These are phyloP conservation scores for Neria commutata DNA, from an alignment of 2,888 invertebrate species.

Conservation along the genomic window DNA sequence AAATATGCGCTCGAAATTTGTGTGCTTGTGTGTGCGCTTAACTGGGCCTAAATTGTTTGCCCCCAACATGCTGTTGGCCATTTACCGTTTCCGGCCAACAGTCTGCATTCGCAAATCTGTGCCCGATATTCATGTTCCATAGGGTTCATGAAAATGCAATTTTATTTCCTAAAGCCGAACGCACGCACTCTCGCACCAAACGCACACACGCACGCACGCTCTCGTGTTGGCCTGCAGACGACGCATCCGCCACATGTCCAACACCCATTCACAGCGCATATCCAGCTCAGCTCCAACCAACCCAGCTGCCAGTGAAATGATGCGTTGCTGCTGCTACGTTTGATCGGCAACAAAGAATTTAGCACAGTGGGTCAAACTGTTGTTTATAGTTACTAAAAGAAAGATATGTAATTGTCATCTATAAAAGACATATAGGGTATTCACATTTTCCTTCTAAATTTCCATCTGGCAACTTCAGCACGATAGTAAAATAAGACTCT, in stretches of 20 bases:
- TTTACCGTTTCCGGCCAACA: not conserved
- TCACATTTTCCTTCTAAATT: no score
- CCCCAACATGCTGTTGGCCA: not conserved
- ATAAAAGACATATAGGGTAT: no score
- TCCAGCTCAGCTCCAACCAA: no score
- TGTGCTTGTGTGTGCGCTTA: slow-evolving; percentile 4
- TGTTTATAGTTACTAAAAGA: no score
- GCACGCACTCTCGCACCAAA: slow-evolving; percentile 15
- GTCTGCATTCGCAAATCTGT: slow-evolving; percentile 43
- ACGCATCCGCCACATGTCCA: no score
- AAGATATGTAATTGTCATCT: no score
- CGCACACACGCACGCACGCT: not conserved
- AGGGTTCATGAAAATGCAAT: slow-evolving; percentile 60
- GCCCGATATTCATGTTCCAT: slow-evolving; percentile 28
- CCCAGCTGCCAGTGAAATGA: not conserved
- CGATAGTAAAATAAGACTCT: no score
- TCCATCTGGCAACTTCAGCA: no score
- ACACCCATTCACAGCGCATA: no score
- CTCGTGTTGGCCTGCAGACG: not conserved
- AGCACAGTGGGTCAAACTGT: not conserved
- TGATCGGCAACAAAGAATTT: not conserved
- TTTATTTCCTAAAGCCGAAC: slow-evolving; percentile 49
- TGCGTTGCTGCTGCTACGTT: not conserved
- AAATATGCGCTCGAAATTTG: slow-evolving; percentile 48
- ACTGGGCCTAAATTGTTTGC: slow-evolving; percentile 2